phyloP scores from a whole-genome alignment of 2,113 vertebrate genomes.

The Siniperca chuatsi region DNA sequence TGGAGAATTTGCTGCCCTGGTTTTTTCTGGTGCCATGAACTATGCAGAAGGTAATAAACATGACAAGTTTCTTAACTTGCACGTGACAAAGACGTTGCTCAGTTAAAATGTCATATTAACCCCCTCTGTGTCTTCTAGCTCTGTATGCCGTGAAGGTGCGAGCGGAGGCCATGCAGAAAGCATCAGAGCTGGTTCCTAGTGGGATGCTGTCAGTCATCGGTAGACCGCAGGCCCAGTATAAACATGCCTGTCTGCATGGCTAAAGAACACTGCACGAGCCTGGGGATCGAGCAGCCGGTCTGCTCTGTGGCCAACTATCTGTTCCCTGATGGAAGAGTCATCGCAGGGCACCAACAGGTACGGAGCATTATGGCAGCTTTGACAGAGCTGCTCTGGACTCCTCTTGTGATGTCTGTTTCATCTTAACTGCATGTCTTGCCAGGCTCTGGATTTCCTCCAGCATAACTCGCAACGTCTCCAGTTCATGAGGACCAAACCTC shows the following conservation, averaged over 20 bases:
- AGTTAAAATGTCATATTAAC: neutral
- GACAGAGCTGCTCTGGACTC: neutral
- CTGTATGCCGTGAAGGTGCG: conserved; percentile 92
- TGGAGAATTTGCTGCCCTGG: conserved; percentile 95
- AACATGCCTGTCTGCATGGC: conserved; percentile 89
- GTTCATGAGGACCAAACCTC: conserved; percentile 84
- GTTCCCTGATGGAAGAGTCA: conserved; percentile 93
- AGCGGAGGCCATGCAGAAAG: conserved; percentile 95
- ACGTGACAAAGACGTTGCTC: neutral
- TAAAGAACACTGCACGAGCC: conserved; percentile 87
- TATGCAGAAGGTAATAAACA: conserved; percentile 92
- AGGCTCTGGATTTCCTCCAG: conserved; percentile 94
- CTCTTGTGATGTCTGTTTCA: neutral
- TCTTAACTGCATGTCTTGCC: neutral
- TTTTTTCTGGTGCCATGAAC: conserved; percentile 92
- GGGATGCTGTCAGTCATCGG: conserved; percentile 95
- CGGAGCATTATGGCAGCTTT: neutral
- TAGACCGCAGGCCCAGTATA: conserved; percentile 84
- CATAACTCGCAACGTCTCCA: conserved; percentile 86
- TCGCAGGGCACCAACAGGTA: conserved; percentile 94
- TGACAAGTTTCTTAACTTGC: neutral
- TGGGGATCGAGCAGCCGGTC: conserved; percentile 88
- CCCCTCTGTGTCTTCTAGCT: conserved; percentile 76
- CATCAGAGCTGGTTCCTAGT: conserved; percentile 87
- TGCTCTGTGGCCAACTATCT: conserved; percentile 93